These are phyloP conservation scores for Drosophila quadrilineata DNA, from an alignment of 1,140 invertebrate species.

Conservation along the genomic window DNA sequence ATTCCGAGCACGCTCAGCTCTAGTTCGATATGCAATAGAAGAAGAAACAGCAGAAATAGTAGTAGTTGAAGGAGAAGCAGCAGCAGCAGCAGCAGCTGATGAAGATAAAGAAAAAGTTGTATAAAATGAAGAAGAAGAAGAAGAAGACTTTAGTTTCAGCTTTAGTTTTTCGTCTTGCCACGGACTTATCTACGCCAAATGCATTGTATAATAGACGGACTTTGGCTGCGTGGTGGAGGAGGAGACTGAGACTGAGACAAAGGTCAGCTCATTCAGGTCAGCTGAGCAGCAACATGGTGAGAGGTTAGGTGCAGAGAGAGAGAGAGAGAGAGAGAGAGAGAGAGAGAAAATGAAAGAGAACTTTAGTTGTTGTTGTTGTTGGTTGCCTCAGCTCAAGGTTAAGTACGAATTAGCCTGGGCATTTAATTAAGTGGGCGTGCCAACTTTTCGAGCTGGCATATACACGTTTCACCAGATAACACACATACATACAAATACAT, in stretches of 20 bases:
- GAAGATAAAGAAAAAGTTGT: constrained; percentile 9
- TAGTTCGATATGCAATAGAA: no score
- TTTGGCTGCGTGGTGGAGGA: not conserved
- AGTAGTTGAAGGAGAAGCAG: no score
- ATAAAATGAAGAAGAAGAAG: not conserved
- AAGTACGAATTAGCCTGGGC: constrained; percentile 52
- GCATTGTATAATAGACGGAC: constrained; percentile 30
- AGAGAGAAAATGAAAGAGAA: not conserved
- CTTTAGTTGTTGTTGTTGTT: constrained; percentile 12
- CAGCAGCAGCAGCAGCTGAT: no score
- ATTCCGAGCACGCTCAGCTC: no score
- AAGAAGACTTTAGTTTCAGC: constrained; percentile 1
- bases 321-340: not conserved
- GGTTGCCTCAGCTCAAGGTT: constrained; percentile 28
- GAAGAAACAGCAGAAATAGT: not conserved
- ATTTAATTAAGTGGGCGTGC: constrained; percentile 73
- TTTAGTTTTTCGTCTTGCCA: constrained; percentile 7
- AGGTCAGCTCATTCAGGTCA: constrained; percentile 38
- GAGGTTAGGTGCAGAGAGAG: not conserved
- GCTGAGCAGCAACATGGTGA: constrained; percentile 7
- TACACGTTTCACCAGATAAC: no score
- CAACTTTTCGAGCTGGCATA: constrained; percentile 13
- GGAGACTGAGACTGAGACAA: no score
- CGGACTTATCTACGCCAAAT: constrained; percentile 51
- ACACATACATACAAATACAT: no score